These are phyloP conservation scores for Virgularia gustaviana DNA, from an alignment of 92 coral and sea anemone genomes.

Conservation along the genomic window DNA sequence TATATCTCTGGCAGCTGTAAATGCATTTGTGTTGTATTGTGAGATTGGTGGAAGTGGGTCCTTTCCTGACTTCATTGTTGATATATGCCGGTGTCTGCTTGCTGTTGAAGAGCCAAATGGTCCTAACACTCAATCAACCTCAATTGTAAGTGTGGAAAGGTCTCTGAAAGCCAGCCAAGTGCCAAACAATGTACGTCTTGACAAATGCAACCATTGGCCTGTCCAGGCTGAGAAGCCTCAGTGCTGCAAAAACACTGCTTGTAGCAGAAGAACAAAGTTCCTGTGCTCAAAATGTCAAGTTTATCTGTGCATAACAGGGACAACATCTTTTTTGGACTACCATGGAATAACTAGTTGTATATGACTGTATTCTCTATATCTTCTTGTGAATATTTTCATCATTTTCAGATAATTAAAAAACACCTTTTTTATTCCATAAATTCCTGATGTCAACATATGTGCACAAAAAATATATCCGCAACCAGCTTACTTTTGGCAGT, in stretches of 20 bases:
- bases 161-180: conserved; percentile 5
- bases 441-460: conserved; percentile 7
- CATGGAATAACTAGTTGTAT: conserved; percentile 18
- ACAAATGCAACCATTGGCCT: conserved; percentile 20
- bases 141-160: not conserved
- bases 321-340: not conserved
- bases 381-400: too few species aligned
- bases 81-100: conserved; percentile 20
- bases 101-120: not conserved
- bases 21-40: conserved; percentile 16
- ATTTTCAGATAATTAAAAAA: not conserved
- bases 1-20: conserved; percentile 13
- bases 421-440: not conserved
- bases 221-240: not conserved
- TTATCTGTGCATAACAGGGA: conserved; percentile 6
- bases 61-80: conserved; percentile 12
- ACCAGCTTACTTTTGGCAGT: not conserved
- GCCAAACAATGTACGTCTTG: not conserved
- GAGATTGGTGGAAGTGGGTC: not conserved
- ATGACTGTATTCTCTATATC: too few species aligned
- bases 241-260: not conserved
- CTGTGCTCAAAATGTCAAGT: conserved; percentile 9
- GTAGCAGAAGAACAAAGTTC: conserved; percentile 4
- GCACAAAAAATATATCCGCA: not conserved
- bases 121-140: not conserved